Conservation (phyloP, 1,140 invertebrate species). For the Rhagoletis pomonella region DNA sequence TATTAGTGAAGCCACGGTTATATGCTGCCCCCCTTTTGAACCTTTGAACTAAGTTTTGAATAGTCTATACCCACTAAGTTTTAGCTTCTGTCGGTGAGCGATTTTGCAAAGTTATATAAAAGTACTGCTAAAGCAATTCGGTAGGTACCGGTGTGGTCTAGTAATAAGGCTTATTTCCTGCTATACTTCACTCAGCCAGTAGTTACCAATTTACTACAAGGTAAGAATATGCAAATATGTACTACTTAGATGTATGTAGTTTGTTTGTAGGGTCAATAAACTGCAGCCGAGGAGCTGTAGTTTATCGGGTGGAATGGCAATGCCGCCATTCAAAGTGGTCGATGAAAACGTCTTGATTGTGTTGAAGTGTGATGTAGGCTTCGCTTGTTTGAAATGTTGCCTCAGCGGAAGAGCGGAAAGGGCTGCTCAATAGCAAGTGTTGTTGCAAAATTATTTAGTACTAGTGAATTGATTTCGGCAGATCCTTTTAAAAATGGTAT, state of each 20-base stretch:
- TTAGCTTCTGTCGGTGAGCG: too few relatives aligned
- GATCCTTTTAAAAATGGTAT: too few relatives aligned
- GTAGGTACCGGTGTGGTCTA: too few relatives aligned
- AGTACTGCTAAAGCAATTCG: too few relatives aligned
- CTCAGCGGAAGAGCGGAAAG: background rate
- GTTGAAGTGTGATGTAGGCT: slow-evolving; percentile 73
- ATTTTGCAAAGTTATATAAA: too few relatives aligned
- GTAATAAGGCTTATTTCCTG: too few relatives aligned
- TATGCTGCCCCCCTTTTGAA: too few relatives aligned
- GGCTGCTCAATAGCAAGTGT: background rate
- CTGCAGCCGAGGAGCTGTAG: background rate
- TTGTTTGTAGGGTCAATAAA: slow-evolving; percentile 30
- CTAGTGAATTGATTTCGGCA: too few relatives aligned
- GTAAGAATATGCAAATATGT: background rate
- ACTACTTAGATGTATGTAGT: background rate
- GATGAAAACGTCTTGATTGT: slow-evolving; percentile 64
- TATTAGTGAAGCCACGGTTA: too few relatives aligned
- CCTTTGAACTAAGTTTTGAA: too few relatives aligned
- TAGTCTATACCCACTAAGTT: too few relatives aligned
- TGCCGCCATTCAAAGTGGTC: slow-evolving; percentile 66
- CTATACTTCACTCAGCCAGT: background rate
- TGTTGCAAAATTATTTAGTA: background rate
- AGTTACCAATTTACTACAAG: background rate
- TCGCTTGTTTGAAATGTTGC: slow-evolving; percentile 58
- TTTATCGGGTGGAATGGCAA: slow-evolving; percentile 56